phyloP scores from a whole-genome alignment of 2,888 invertebrate species.

The Trichogramma dendrolimi region DNA sequence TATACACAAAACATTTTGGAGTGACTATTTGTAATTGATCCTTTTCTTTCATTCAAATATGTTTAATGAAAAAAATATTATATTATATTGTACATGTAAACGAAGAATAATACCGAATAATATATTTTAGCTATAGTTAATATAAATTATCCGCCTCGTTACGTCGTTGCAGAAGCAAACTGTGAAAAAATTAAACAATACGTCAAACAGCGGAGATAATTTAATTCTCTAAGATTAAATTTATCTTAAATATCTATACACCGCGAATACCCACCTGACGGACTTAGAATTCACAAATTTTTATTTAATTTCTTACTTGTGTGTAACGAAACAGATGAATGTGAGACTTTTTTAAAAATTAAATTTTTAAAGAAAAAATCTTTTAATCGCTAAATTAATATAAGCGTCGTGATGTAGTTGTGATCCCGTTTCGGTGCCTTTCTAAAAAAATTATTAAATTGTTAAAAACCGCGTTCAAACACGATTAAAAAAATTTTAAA shows the following conservation, averaged over 20 bases:
- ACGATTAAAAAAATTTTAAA: constrained; percentile 27
- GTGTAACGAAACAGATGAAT: constrained; percentile 15
- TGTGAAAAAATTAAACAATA: constrained; percentile 35
- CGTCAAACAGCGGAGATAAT: constrained; percentile 47
- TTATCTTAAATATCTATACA: constrained; percentile 14
- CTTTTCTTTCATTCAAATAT: too few relatives aligned
- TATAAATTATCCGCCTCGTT: constrained; percentile 46
- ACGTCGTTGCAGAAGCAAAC: constrained; percentile 48
- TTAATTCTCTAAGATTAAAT: too few relatives aligned
- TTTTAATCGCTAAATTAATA: constrained; percentile 6
- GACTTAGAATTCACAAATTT: too few relatives aligned
- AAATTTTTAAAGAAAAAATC: too few relatives aligned
- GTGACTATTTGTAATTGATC: constrained; percentile 25
- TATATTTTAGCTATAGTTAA: constrained; percentile 52
- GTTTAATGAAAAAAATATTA: constrained; percentile 28
- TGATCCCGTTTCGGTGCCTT: constrained; percentile 52
- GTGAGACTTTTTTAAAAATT: background rate
- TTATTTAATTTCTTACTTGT: too few relatives aligned
- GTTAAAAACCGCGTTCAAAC: too few relatives aligned
- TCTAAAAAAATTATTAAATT: constrained; percentile 40
- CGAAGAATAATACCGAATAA: constrained; percentile 49
- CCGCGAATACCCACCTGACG: too few relatives aligned
- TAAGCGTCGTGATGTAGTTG: constrained; percentile 28
- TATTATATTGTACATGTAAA: constrained; percentile 39
- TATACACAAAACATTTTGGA: constrained; percentile 9